These are phyloP conservation scores for Theretra japonica DNA, from an alignment of 2,888 invertebrate genomes.

Conservation along the genomic window DNA sequence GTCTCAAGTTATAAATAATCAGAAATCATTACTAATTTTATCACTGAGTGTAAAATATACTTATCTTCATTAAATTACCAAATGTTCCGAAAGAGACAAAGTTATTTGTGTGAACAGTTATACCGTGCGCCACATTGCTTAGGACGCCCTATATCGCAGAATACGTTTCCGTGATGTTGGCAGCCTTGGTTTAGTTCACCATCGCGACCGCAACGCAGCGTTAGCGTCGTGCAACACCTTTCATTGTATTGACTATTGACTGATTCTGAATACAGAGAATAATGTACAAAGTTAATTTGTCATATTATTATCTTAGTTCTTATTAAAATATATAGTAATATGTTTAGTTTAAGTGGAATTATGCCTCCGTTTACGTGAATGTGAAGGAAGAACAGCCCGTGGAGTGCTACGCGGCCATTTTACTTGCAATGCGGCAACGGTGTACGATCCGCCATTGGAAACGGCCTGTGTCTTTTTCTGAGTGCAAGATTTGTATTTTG, in stretches of 20 bases:
- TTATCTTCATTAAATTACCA: background rate
- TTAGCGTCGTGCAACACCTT: constrained; percentile 88
- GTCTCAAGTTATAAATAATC: background rate
- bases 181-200: constrained; percentile 79
- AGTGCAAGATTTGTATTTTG: constrained; percentile 85
- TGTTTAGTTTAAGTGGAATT: constrained; percentile 82
- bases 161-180: constrained; percentile 73
- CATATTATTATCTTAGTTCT: constrained; percentile 82
- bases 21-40: background rate
- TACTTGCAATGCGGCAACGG: constrained; percentile 89
- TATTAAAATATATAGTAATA: constrained; percentile 78
- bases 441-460: constrained; percentile 90
- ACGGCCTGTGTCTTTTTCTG: constrained; percentile 87
- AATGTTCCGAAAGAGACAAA: constrained; percentile 58
- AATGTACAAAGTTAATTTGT: constrained; percentile 88
- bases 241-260: constrained; percentile 90
- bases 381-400: constrained; percentile 81
- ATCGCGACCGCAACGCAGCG: constrained; percentile 84
- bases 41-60: background rate
- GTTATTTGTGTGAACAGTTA: constrained; percentile 60
- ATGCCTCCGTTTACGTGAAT: constrained; percentile 82
- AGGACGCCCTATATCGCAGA: constrained; percentile 79
- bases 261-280: constrained; percentile 86
- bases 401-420: constrained; percentile 88
- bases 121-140: constrained; percentile 76